Percentiles rank a stretch among this genome's conserved stretches.
Evolutionary conservation across 2,797 vertebrate genomes (phyloP).

Genomic region (Paguma larvata): DNA sequence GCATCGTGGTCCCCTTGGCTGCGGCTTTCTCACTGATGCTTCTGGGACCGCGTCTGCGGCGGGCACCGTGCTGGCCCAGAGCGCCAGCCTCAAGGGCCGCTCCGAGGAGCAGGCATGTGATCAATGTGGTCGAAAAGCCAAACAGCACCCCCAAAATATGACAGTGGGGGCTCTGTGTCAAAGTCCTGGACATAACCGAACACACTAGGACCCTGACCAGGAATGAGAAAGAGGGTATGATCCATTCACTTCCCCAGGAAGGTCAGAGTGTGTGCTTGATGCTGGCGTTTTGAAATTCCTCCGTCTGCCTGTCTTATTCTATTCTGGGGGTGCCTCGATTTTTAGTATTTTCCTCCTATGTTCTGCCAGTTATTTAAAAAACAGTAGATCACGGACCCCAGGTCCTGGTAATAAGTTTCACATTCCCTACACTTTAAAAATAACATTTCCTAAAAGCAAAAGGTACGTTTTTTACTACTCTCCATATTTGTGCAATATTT

Average conservation of each 20-base stretch:
- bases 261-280: neutral
- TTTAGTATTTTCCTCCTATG: neutral
- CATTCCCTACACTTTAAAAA: neutral
- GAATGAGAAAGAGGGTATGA: constrained; percentile 58
- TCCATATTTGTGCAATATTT: constrained; percentile 24
- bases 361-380: neutral
- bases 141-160: constrained; percentile 78
- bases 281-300: no score
- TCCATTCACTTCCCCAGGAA: fast-evolving
- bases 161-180: constrained; percentile 75
- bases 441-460: neutral
- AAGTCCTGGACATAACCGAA: constrained; percentile 81
- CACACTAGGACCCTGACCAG: constrained; percentile 78
- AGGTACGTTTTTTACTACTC: neutral
- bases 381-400: neutral
- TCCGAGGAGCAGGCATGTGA: constrained; percentile 41
- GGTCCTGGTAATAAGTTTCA: neutral
- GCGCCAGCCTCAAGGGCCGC: constrained; percentile 60
- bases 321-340: neutral
- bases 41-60: neutral
- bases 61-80: neutral
- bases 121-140: neutral
- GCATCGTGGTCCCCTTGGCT: constrained; percentile 71
- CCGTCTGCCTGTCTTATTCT: neutral
- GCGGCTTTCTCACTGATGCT: neutral